Percentiles rank a stretch among this genome's conserved stretches.
These are phyloP conservation scores for Pteromalus puparum DNA, from an alignment of 1,140 invertebrate genomes.

Conservation along the genomic window DNA sequence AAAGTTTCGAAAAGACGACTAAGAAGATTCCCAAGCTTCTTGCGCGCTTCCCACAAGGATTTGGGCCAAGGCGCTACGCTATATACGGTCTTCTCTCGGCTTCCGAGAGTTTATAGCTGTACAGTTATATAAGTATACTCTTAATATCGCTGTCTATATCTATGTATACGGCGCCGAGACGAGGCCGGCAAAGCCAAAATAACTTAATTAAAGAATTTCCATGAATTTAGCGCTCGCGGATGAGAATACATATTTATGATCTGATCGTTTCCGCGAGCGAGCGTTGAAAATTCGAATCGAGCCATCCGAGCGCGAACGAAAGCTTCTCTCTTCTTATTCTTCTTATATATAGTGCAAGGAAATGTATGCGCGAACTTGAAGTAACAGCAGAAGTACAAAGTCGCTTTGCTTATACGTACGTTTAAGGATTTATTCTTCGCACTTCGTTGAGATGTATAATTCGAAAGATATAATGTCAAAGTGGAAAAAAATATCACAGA, in stretches of 20 bases:
- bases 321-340: conserved; percentile 39
- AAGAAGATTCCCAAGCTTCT: conserved; percentile 66
- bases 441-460: no score
- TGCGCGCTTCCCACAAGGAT: conserved; percentile 68
- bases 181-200: conserved; percentile 68
- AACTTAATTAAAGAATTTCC: conserved; percentile 75
- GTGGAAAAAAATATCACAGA: no score
- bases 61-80: conserved; percentile 57
- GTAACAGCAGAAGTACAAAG: background rate
- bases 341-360: background rate
- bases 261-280: conserved; percentile 59
- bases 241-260: conserved; percentile 74
- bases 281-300: conserved; percentile 66
- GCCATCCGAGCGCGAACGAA: conserved; percentile 58
- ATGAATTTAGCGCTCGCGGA: conserved; percentile 68
- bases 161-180: no score
- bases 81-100: background rate
- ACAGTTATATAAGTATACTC: background rate
- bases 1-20: conserved; percentile 50
- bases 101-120: background rate
- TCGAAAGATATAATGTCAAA: no score
- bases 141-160: no score
- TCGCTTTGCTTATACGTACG: background rate
- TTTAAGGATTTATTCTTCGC: background rate
- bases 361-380: background rate